Evolutionary conservation across 2,113 vertebrate species (phyloP), one percentile per base, ranked within the genome.

Genomic region (Oryzias curvinotus): DNA sequence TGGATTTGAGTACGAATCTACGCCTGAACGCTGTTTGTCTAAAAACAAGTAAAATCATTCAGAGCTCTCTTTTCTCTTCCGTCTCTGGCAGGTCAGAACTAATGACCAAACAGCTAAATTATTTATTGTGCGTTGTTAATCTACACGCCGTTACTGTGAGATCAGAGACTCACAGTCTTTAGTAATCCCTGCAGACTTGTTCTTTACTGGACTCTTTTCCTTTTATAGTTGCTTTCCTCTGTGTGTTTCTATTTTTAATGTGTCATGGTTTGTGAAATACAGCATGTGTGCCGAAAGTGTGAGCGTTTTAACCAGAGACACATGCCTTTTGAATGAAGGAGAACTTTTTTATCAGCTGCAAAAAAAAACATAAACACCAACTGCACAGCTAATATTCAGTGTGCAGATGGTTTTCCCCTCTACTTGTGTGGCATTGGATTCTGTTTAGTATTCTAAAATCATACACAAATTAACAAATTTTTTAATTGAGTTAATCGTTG

Each of bases 141-240:
- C 57, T 73, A 75, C 68, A 78, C 85, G 82, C 74, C 70, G 76
- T 71, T 66, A 65, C 72, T 71, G 46, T 83, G 82, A 83, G 69
- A 72, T 86, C 57, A 85, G 74, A 62, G 63, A 84, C 71, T 65
- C 47, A 21, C 84, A 82, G 86, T 83, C 79, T 83, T 82, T n/a
- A 82, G 64, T 71, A 85, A 80, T 85, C 84, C 87, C 88, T 54
- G 23, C 59, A 75, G 84, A 76, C 74, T 17, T 77, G 19, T 68
- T 66, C 51, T 46, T 75, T 75, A 84, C 73, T 85, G 80, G 80
- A 63, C 65, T 69, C 43, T 61, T 5, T 79, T 83, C 89, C 89
- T 89, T 90, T 88, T 89, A 90, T 89, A 90, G 89, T 52, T 68
- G 51, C 82, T 75, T 23, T 36, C 1, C 57, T 51, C 43, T 55